Evolutionary conservation across 2,888 invertebrate species (phyloP).

Genomic region (Cremastinae sp.): DNA sequence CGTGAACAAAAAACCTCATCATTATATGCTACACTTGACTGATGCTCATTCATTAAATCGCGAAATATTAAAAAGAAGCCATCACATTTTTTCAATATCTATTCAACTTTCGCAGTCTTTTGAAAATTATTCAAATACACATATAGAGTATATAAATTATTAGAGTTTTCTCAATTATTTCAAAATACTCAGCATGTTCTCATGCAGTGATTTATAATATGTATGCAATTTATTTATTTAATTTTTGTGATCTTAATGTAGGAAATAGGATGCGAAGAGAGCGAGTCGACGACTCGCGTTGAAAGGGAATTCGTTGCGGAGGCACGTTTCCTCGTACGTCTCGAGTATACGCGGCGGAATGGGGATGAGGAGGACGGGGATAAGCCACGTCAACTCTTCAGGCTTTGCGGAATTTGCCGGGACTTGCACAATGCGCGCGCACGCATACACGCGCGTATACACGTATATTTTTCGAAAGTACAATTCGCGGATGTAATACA

Average conservation of each 20-base stretch:
- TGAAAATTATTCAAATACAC: too few species aligned
- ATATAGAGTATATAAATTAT: too few species aligned
- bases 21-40: too few species aligned
- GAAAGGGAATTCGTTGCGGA: conserved; percentile 17
- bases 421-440: conserved; percentile 3
- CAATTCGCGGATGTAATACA: conserved; percentile 12
- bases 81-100: too few species aligned
- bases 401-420: conserved; percentile 42
- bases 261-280: background rate
- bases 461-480: background rate
- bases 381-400: conserved; percentile 58
- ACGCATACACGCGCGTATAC: background rate
- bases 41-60: too few species aligned
- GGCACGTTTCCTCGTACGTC: conserved; percentile 41
- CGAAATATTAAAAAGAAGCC: too few species aligned
- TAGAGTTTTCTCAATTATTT: too few species aligned
- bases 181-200: too few species aligned
- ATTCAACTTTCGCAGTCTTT: too few species aligned
- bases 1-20: too few species aligned
- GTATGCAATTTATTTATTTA: conserved; percentile 3
- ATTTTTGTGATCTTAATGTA: conserved; percentile 19
- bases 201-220: too few species aligned
- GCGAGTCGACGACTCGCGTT: conserved; percentile 1
- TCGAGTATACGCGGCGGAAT: conserved; percentile 47
- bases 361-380: conserved; percentile 49